Evolutionary conservation across 2,888 invertebrate genomes (phyloP), one percentile per base, ranked within the genome.

Genomic region (Tachina fera): DNA sequence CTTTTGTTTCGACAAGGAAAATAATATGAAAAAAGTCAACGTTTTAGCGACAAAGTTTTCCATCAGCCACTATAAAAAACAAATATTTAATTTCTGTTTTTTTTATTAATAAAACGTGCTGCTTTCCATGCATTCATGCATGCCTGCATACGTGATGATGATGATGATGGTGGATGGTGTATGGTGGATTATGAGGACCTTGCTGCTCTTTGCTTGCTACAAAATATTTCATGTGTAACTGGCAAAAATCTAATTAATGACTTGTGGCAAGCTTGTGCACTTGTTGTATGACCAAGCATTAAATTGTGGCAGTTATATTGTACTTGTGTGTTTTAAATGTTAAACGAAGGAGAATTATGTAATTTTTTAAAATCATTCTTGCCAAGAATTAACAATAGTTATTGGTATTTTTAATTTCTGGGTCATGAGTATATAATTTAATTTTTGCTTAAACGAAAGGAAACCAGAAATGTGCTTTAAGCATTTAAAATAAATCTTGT

Each of bases 211-310:
- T 41, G 16, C 5, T 16, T 53, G 3, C 16, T 8, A 47, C 60
- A n/a, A 43, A 43, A 19, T 77, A 63, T 76, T 83, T 71, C 60
- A 76, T 78, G 71, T 77, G 65, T 78, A 58, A 78, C 78, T 79
- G 82, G 68, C 86, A 86, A 75, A 82, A 81, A 83, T 83, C 86
- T 86, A 83, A 86, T 83, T 86, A 86, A 86, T 83, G 79, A 72
- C 83, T 83, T 63, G 75, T 75, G 75, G 63, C 70, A 68, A 63
- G 43, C 72, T 43, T 80, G 41, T 84, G 49, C 70, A 63, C 13
- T 72, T 74, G 53, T 68, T 71, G 70, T 79, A 79, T 81, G 74
- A 70, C 72, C 60, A 81, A 74, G 22, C 67, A 70, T 79, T 79
- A 79, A 82, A 82, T 85, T 75, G 63, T 78, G 75, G 58, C 68